Percentiles rank a stretch among this genome's conserved stretches.
phyloP scores from a whole-genome alignment of 2,797 vertebrate species.

The Natrix natrix region DNA sequence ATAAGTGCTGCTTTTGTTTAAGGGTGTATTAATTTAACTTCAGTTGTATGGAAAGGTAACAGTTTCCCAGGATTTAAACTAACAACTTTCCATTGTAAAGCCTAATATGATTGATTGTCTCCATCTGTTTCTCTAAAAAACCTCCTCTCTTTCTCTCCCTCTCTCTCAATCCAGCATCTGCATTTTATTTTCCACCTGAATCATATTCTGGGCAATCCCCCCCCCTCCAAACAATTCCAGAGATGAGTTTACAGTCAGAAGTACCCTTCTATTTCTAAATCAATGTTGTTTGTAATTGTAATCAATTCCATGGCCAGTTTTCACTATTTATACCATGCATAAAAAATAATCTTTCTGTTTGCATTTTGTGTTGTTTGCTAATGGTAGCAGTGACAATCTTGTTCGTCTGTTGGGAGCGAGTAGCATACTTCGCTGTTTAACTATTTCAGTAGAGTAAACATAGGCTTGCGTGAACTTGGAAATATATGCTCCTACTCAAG shows the following conservation, averaged over 20 bases:
- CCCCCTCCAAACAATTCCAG: not conserved
- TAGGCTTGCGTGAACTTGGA: not conserved
- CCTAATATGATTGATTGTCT: constrained; percentile 65
- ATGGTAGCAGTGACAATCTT: constrained; percentile 1
- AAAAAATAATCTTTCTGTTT: constrained; percentile 40
- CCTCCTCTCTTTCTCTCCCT: constrained; percentile 29
- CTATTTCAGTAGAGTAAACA: not conserved
- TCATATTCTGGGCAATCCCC: constrained; percentile 45
- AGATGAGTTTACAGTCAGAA: constrained; percentile 51
- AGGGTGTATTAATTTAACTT: constrained; percentile 57
- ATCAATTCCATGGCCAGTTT: constrained; percentile 33
- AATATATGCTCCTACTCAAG: not conserved
- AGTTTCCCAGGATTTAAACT: constrained; percentile 62
- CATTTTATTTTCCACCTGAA: constrained; percentile 54
- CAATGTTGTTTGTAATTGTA: constrained; percentile 40
- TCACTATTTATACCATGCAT: constrained; percentile 37
- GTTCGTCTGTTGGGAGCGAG: constrained; percentile 30
- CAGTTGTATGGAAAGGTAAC: constrained; percentile 42
- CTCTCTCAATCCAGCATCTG: constrained; percentile 49
- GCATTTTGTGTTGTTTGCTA: constrained; percentile 11
- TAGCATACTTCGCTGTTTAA: constrained; percentile 8
- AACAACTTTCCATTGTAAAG: constrained; percentile 62
- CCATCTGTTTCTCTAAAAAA: constrained; percentile 48
- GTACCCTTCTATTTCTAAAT: constrained; percentile 50
- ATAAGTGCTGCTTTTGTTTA: constrained; percentile 56